Percentiles rank a stretch among this genome's conserved stretches.
Conservation (phyloP, 2,888 invertebrate genomes). For the Hemaris fuciformis region DNA sequence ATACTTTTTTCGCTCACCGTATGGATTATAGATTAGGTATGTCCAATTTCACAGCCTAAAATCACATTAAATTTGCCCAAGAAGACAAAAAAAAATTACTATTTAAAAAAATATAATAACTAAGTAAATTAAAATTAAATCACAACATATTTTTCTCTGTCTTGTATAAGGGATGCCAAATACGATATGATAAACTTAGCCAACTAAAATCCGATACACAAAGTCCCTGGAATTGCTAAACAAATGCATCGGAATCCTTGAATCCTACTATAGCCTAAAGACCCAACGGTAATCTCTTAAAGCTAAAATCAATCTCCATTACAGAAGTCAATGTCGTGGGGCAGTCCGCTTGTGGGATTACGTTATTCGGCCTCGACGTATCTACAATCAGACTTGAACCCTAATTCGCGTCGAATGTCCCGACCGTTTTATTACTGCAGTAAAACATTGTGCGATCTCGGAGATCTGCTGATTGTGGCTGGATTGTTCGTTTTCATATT, state of each 20-base stretch:
- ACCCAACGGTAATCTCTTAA: neutral
- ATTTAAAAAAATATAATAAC: too few species aligned
- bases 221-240: too few species aligned
- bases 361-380: neutral
- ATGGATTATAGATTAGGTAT: too few species aligned
- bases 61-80: too few species aligned
- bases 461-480: slow-evolving; percentile 7
- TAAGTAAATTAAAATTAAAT: too few species aligned
- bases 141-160: too few species aligned
- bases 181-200: too few species aligned
- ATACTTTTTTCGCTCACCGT: too few species aligned
- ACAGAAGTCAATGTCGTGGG: neutral
- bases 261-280: neutral
- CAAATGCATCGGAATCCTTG: neutral
- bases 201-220: too few species aligned
- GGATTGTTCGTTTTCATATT: slow-evolving; percentile 3
- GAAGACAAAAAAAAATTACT: too few species aligned
- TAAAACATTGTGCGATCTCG: slow-evolving; percentile 11
- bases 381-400: slow-evolving; percentile 3
- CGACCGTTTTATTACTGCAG: slow-evolving; percentile 13
- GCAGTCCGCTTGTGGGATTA: neutral
- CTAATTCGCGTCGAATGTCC: slow-evolving; percentile 11
- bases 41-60: too few species aligned
- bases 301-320: neutral
- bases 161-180: too few species aligned